Conservation (phyloP, 35 echinoderm and acorn worm genomes). For the Apostichopus californicus region DNA sequence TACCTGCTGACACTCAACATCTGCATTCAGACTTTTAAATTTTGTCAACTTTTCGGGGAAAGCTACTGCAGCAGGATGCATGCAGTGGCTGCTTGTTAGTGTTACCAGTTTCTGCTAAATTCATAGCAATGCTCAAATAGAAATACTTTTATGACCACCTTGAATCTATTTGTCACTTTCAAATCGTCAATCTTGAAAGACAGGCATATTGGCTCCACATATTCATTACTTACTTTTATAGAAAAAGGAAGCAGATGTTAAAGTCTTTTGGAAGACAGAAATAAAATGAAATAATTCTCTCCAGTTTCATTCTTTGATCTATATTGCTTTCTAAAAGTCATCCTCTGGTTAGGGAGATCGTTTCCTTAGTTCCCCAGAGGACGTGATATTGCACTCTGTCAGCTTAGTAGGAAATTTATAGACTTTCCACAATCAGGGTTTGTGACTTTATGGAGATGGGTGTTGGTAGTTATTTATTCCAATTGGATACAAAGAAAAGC, state of each 20-base stretch:
- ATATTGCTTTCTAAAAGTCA: conserved; percentile 19
- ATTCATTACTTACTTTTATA: conserved; percentile 1
- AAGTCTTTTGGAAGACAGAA: background rate
- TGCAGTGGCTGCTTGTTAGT: no score
- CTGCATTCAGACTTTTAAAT: no score
- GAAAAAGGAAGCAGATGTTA: background rate
- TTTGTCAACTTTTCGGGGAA: no score
- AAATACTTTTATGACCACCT: conserved; percentile 13
- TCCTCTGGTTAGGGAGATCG: background rate
- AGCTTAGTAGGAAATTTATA: conserved; percentile 5
- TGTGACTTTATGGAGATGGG: background rate
- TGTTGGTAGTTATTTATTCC: background rate
- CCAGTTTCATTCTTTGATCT: conserved; percentile 2
- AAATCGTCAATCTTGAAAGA: background rate
- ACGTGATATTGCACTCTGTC: background rate
- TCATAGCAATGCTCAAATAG: no score
- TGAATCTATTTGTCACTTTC: background rate
- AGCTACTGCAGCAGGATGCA: background rate
- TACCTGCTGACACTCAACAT: no score
- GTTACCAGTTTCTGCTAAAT: no score
- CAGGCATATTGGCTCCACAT: conserved; percentile 1
- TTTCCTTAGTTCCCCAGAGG: background rate
- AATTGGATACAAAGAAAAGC: background rate
- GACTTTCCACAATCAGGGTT: background rate
- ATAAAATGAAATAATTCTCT: background rate